Percentiles rank a stretch among this genome's conserved stretches.
Evolutionary conservation across 2,888 invertebrate species (phyloP).

Genomic region (Macroteleia sp.): DNA sequence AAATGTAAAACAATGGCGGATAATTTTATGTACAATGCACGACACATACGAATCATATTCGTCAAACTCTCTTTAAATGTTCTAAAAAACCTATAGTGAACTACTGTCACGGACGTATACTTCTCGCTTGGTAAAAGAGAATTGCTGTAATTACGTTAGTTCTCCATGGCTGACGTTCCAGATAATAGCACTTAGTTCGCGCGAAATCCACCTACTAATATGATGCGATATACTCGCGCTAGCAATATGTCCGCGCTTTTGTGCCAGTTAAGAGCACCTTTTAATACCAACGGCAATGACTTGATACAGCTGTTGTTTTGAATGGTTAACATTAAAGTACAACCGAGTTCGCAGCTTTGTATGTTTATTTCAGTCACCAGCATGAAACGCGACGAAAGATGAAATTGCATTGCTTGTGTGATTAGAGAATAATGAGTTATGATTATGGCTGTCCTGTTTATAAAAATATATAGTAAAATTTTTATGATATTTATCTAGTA

Average conservation of each 20-base stretch:
- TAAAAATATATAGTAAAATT: no score
- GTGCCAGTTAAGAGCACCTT: slow-evolving; percentile 57
- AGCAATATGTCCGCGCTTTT: slow-evolving; percentile 59
- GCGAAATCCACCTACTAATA: slow-evolving; percentile 64
- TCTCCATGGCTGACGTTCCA: slow-evolving; percentile 64
- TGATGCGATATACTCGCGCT: slow-evolving; percentile 54
- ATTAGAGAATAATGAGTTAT: slow-evolving; percentile 41
- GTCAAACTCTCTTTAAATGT: slow-evolving; percentile 64
- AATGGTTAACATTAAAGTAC: slow-evolving; percentile 52
- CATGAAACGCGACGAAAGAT: slow-evolving; percentile 54
- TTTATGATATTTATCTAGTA: no score
- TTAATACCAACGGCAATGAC: slow-evolving; percentile 49
- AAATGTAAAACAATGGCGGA: not conserved
- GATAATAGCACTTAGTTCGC: slow-evolving; percentile 62
- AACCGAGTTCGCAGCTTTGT: slow-evolving; percentile 41
- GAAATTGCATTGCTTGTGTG: slow-evolving; percentile 43
- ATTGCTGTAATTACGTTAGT: slow-evolving; percentile 66
- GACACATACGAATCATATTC: slow-evolving; percentile 31
- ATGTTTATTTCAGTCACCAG: slow-evolving; percentile 37
- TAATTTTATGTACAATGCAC: slow-evolving; percentile 14
- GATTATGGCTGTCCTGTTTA: slow-evolving; percentile 13
- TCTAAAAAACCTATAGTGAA: slow-evolving; percentile 64
- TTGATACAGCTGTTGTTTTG: slow-evolving; percentile 60
- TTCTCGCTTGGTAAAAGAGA: slow-evolving; percentile 53
- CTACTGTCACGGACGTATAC: slow-evolving; percentile 59